phyloP scores from a whole-genome alignment of 2,888 invertebrate species.

The Pachymerium ferrugineum region DNA sequence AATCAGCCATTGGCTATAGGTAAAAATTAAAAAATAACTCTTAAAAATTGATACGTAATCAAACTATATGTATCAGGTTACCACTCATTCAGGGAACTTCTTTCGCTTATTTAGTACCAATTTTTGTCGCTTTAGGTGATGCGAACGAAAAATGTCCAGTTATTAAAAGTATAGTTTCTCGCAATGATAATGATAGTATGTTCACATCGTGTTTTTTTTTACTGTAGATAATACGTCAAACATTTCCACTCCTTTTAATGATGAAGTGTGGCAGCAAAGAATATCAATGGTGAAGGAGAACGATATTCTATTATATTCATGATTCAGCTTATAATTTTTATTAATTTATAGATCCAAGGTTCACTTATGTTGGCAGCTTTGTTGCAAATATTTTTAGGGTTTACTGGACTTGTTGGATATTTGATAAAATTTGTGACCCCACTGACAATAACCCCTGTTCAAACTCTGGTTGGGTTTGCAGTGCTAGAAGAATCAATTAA shows the following conservation, averaged over 20 bases:
- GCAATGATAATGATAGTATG: too few species aligned
- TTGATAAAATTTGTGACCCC: slow-evolving; percentile 72
- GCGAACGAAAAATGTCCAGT: slow-evolving; percentile 69
- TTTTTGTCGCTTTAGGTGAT: slow-evolving; percentile 64
- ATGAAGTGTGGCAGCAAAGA: not conserved
- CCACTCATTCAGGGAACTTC: slow-evolving; percentile 58
- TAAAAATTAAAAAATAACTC: too few species aligned
- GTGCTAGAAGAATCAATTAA: slow-evolving; percentile 72
- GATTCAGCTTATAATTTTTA: too few species aligned
- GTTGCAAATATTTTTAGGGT: slow-evolving; percentile 68
- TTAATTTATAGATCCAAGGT: slow-evolving; percentile 67
- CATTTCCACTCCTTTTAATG: too few species aligned
- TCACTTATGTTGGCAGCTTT: slow-evolving; percentile 73
- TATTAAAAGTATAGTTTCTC: slow-evolving; percentile 41
- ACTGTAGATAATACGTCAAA: too few species aligned
- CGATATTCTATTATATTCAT: too few species aligned
- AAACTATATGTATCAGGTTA: slow-evolving; percentile 39
- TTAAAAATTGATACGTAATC: too few species aligned
- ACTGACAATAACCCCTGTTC: slow-evolving; percentile 75
- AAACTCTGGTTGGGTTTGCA: slow-evolving; percentile 74
- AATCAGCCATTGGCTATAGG: slow-evolving; percentile 67
- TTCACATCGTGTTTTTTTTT: too few species aligned
- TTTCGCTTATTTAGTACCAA: slow-evolving; percentile 72
- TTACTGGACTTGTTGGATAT: slow-evolving; percentile 64
- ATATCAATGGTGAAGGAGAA: not conserved